Base-by-base conservation (phyloP, 2,113 vertebrate species). In the Ceyx cyanopectus region DNA sequence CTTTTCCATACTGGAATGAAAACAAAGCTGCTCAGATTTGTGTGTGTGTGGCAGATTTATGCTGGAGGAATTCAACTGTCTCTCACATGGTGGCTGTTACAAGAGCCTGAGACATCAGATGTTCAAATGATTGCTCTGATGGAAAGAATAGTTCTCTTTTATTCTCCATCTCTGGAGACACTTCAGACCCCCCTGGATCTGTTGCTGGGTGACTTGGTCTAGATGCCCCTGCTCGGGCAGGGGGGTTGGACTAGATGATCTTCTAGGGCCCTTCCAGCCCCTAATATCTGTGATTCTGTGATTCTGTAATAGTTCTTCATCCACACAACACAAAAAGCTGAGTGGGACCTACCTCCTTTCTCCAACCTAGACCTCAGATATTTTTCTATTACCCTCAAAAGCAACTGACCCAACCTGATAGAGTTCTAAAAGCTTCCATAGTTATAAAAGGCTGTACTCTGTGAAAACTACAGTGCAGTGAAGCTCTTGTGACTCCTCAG, bases 1-100 rank as follows among this genome's bases (percentile, higher is more conserved):
- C 12, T 82, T 87, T 84, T 91, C 40, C 63, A 66, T 69, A 66
- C 30, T 84, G 65, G 65, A 93, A 84, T 81, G 57, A 95, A 94
- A 94, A 89, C 77, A 92, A 91, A 91, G 54, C 63, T 78, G 41
- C 51, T 89, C 81, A 81, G 53, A 83, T 84, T 83, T 81, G 63
- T 92, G 27, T 74, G 51, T 81, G 73, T 86, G 81, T 90, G 73
- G 77, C 65, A 86, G 77, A 93, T 90, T 81, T 83, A 51, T 23
- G 57, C 57, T 78, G 61, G 32, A 80, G 57, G 40, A 90, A 72
- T 92, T 76, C 63, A 77, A 43, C 60, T 90, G 60, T 80, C 30
- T 92, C 24, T 87, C 72, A 76, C 66, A 48, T n/a, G 51, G 30
- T 60, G 14, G 4, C 78, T 85, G 24, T 66, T 86, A 81, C 20